These are phyloP conservation scores for Ephialtes manifestator DNA, from an alignment of 2,888 invertebrate species.

Conservation along the genomic window DNA sequence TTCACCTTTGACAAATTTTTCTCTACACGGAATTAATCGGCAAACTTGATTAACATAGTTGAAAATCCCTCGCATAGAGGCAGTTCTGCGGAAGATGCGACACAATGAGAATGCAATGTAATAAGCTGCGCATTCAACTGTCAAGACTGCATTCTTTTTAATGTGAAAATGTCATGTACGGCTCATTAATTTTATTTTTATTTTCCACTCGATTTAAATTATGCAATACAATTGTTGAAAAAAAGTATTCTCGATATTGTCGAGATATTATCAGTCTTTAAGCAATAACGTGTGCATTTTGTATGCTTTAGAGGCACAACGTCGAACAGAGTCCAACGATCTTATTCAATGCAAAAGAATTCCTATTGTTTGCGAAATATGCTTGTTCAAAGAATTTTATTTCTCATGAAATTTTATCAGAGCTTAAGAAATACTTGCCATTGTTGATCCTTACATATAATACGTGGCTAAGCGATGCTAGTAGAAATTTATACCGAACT, in stretches of 20 bases:
- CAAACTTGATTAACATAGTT: no score
- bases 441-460: not conserved
- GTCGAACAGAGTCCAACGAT: no score
- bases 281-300: not conserved
- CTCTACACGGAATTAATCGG: no score
- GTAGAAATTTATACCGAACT: not conserved
- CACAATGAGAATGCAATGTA: no score
- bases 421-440: not conserved
- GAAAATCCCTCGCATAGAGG: no score
- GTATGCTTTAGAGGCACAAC: not conserved
- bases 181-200: not conserved
- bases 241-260: not conserved
- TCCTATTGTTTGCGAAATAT: not conserved
- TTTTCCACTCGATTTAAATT: no score
- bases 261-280: not conserved
- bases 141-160: no score
- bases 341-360: conserved; percentile 1
- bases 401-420: not conserved
- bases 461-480: not conserved
- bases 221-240: not conserved
- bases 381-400: not conserved
- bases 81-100: no score
- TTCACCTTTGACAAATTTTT: no score
- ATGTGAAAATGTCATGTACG: not conserved
- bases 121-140: no score